A percentile compares a stretch with the other conserved stretches of the same genome.
phyloP scores from a whole-genome alignment of 2,113 vertebrate species.

The Pseudolaguvia tuberculata region DNA sequence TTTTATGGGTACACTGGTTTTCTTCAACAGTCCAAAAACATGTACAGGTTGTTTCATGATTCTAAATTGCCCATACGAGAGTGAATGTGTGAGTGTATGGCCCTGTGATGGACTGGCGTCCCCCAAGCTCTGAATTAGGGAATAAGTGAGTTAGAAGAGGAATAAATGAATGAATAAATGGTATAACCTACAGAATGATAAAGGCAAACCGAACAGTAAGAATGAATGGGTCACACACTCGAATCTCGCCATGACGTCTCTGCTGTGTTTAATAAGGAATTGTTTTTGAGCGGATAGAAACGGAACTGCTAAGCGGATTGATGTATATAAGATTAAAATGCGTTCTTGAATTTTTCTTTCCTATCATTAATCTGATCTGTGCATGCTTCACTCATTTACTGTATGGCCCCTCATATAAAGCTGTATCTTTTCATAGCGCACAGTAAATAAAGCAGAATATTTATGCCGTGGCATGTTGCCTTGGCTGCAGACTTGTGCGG shows the following conservation, averaged over 20 bases:
- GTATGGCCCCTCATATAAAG: not conserved
- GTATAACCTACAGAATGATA: slow-evolving; percentile 5
- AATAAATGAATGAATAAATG: too few relatives aligned
- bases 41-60: too few relatives aligned
- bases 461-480: slow-evolving; percentile 68
- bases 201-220: not conserved
- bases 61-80: too few relatives aligned
- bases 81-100: too few relatives aligned
- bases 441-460: slow-evolving; percentile 71
- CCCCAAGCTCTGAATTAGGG: too few relatives aligned
- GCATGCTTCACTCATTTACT: not conserved
- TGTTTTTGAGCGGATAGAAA: not conserved
- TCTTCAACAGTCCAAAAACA: too few relatives aligned
- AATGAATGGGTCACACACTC: not conserved
- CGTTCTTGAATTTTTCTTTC: not conserved
- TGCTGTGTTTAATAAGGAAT: not conserved
- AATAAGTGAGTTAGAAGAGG: too few relatives aligned
- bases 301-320: not conserved
- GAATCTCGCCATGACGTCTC: not conserved
- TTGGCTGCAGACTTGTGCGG: slow-evolving; percentile 60
- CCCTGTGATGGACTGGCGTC: too few relatives aligned
- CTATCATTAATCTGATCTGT: not conserved
- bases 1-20: too few relatives aligned
- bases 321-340: not conserved
- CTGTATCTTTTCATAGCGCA: slow-evolving; percentile 60